Conservation (phyloP, 1,140 invertebrate genomes). For the Zaprionus lachaisei region DNA sequence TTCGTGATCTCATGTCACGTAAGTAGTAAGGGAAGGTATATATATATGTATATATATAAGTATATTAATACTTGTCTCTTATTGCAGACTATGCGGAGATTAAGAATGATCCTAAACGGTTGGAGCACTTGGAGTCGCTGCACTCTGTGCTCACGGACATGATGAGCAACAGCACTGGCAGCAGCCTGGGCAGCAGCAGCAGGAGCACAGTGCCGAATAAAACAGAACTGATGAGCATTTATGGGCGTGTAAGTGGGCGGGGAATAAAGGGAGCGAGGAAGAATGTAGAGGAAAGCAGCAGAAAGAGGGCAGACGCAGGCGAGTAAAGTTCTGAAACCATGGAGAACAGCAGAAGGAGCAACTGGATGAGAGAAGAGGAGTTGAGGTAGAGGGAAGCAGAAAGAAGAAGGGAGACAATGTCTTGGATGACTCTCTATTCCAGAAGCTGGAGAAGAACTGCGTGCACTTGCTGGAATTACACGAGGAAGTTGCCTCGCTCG, state of each 20-base stretch:
- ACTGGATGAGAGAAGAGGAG: not conserved
- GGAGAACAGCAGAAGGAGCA: too few species aligned
- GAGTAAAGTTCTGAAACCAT: not conserved
- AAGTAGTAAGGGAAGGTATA: slow-evolving; percentile 77
- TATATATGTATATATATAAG: not conserved
- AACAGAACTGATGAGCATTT: slow-evolving; percentile 92
- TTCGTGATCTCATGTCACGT: slow-evolving; percentile 95
- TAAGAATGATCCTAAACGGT: slow-evolving; percentile 88
- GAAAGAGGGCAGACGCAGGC: not conserved
- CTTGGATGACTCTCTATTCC: too few species aligned
- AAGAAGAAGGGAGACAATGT: too few species aligned
- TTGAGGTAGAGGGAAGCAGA: too few species aligned
- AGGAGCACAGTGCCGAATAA: slow-evolving; percentile 88
- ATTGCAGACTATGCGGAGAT: slow-evolving; percentile 90
- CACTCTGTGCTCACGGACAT: slow-evolving; percentile 89
- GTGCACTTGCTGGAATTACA: not conserved
- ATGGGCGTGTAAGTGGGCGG: slow-evolving; percentile 89
- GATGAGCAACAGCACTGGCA: slow-evolving; percentile 85
- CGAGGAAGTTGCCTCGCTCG: not conserved
- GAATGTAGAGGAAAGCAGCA: not conserved
- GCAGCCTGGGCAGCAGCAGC: not conserved
- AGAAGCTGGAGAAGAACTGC: not conserved
- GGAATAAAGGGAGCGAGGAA: not conserved
- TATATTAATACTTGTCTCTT: not conserved
- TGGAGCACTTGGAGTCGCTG: slow-evolving; percentile 91